Evolutionary conservation across 1,140 invertebrate genomes (phyloP).

Genomic region (Penaeus indicus): DNA sequence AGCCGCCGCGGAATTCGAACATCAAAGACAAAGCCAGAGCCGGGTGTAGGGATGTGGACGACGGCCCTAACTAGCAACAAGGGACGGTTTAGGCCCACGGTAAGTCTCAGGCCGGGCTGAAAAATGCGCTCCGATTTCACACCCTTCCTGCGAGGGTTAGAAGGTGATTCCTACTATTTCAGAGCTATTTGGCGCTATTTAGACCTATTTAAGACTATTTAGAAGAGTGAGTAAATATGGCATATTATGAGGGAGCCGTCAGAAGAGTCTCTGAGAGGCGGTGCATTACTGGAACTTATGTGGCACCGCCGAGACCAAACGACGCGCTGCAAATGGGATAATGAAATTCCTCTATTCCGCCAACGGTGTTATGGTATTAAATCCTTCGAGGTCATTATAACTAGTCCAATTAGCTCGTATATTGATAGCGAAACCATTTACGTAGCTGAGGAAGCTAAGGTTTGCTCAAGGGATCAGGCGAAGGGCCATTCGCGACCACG

Average conservation of each 20-base stretch:
- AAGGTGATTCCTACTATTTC: slow-evolving; percentile 31
- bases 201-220: slow-evolving; percentile 54
- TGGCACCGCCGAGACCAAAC: slow-evolving; percentile 10
- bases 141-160: slow-evolving; percentile 52
- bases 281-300: slow-evolving; percentile 56
- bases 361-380: slow-evolving; percentile 1
- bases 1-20: slow-evolving; percentile 39
- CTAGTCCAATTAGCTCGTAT: slow-evolving; percentile 52
- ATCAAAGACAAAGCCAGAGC: slow-evolving; percentile 55
- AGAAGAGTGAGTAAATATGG: slow-evolving; percentile 49
- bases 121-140: slow-evolving; percentile 63
- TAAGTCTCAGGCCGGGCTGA: slow-evolving; percentile 39
- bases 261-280: not conserved
- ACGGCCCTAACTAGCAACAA: slow-evolving; percentile 56
- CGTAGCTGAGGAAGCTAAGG: slow-evolving; percentile 29
- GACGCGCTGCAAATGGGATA: slow-evolving; percentile 35
- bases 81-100: slow-evolving; percentile 55
- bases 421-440: slow-evolving; percentile 40
- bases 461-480: slow-evolving; percentile 37
- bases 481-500: slow-evolving; percentile 28
- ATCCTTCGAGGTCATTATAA: slow-evolving; percentile 36
- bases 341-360: slow-evolving; percentile 29
- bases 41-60: slow-evolving; percentile 42
- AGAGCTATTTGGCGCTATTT: slow-evolving; percentile 52
- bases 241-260: slow-evolving; percentile 41